These are phyloP conservation scores for Meteorus sp. DNA, from an alignment of 1,140 invertebrate species.

Conservation along the genomic window DNA sequence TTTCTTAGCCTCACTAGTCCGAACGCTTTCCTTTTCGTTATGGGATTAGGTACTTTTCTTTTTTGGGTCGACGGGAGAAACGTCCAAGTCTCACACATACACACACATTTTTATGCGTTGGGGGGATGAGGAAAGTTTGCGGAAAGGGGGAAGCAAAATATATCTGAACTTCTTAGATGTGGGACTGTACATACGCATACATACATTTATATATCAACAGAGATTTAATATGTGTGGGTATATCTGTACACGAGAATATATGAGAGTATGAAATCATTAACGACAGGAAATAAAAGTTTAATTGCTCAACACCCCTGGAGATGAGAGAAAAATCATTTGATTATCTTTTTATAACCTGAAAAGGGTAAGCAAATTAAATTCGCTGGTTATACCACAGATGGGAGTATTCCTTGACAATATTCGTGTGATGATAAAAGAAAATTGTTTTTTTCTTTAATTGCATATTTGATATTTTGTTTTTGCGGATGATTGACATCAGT, in stretches of 20 bases:
- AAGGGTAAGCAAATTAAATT: too few species aligned
- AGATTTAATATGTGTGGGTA: background rate
- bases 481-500: too few species aligned
- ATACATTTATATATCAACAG: background rate
- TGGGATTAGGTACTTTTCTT: slow-evolving; percentile 25
- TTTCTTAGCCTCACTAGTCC: background rate
- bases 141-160: background rate
- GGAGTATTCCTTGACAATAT: too few species aligned
- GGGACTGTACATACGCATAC: background rate
- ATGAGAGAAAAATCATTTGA: too few species aligned
- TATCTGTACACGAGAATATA: background rate
- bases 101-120: too few species aligned
- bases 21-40: slow-evolving; percentile 26
- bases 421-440: too few species aligned
- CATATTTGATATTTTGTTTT: too few species aligned
- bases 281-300: slow-evolving; percentile 22
- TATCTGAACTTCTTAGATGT: too few species aligned
- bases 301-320: slow-evolving; percentile 12
- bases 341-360: too few species aligned
- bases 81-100: background rate
- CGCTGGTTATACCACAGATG: too few species aligned
- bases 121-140: too few species aligned
- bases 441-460: too few species aligned
- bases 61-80: slow-evolving; percentile 1
- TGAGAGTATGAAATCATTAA: slow-evolving; percentile 3